phyloP scores from a whole-genome alignment of 2,113 vertebrate genomes.

The Vidua chalybeata region DNA sequence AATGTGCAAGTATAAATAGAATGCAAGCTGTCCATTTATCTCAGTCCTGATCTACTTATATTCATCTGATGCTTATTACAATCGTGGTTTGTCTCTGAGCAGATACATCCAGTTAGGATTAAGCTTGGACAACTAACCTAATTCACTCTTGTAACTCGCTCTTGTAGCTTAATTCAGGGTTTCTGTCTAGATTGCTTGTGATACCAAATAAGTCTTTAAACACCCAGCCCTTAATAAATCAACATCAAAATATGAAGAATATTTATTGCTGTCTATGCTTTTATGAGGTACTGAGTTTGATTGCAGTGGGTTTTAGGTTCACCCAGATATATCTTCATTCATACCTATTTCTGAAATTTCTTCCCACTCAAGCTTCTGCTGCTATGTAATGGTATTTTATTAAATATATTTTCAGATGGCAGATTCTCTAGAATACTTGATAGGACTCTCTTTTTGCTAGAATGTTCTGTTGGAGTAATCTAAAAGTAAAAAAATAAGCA shows the following conservation, averaged over 20 bases:
- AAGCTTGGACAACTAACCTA: slow-evolving; percentile 48
- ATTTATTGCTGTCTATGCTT: neutral
- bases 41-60: slow-evolving; percentile 41
- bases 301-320: neutral
- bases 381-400: neutral
- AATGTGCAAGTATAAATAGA: slow-evolving; percentile 57
- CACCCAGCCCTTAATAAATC: neutral
- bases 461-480: neutral
- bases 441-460: neutral
- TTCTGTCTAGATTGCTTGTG: neutral
- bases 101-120: slow-evolving; percentile 47
- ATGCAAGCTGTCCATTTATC: slow-evolving; percentile 48
- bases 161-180: neutral
- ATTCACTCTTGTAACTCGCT: neutral
- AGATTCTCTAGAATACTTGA: neutral
- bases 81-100: neutral
- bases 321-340: neutral
- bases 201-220: neutral
- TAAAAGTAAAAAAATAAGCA: neutral
- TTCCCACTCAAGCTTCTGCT: neutral
- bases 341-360: neutral
- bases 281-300: neutral
- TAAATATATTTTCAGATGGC: neutral
- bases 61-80: slow-evolving; percentile 47
- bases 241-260: neutral